Evolutionary conservation across 1,140 invertebrate species (phyloP), one percentile per base, ranked within the genome.

Genomic region (Leptopilina clavipes): DNA sequence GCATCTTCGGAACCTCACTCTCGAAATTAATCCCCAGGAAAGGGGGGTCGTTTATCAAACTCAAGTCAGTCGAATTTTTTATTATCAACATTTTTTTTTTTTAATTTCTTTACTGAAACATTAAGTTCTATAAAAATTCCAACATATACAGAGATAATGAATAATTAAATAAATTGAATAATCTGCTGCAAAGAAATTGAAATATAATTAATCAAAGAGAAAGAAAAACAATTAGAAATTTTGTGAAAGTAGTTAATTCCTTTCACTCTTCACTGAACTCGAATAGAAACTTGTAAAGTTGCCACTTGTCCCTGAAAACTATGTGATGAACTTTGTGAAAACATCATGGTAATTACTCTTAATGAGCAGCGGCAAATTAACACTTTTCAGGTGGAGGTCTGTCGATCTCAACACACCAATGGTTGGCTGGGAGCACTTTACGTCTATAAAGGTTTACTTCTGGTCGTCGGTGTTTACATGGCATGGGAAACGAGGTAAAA

Each of bases 381-480:
- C 71, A 52, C 19, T 75, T 86, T 91, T 71, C 89, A 97, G 95
- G 94, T 97, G 78, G 95, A 97, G 89, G 94, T 96, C 12, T 98
- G 97, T 87, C 92, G 93, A 81, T 98, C 96, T 1, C 93, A 95
- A 76, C 95, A 97, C 85, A 96, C 95, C 7, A 94, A 94, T 70
- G 95, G 95, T 37, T 98, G 97, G 97, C 91, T 97, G 17, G 94
- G 95, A 44, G 95, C 94, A 0, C 92, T 98, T 11, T 98, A 98
- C 87, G 94, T 94, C 37, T 98, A 97, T 91, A 98, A 98, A 90
- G 96, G 96, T 0, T 90, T 98, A 0, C 90, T 98, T 10, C 91
- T 98, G 0, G 92, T 97, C 12, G 96, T 97, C 77, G 97, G 96
- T 0, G 96, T 98, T 56, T 99, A 98, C 90, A 96, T 99, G 93